Evolutionary conservation across 2,888 invertebrate species (phyloP).

Genomic region (Epistrophe eligans): DNA sequence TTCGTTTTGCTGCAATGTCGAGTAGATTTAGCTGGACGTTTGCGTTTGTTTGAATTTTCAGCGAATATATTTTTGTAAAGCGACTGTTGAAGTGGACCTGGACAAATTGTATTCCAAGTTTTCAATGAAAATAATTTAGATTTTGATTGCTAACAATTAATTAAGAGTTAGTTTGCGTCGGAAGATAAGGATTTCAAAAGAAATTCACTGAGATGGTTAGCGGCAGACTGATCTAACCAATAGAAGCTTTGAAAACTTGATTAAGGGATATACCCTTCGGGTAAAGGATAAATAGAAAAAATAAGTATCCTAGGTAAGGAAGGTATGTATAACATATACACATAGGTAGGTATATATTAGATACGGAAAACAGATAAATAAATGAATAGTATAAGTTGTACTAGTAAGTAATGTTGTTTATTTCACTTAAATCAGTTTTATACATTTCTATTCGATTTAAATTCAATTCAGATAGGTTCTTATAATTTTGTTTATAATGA

Average conservation of each 20-base stretch:
- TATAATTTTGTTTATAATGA: too few species aligned
- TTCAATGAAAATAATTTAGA: neutral
- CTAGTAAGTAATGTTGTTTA: too few species aligned
- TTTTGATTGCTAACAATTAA: neutral
- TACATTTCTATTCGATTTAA: too few species aligned
- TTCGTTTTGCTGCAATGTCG: neutral
- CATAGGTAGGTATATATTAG: too few species aligned
- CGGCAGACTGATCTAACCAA: neutral
- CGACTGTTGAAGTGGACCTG: neutral
- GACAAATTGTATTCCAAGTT: neutral
- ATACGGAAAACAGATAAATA: too few species aligned
- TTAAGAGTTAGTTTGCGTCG: neutral
- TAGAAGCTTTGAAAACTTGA: neutral
- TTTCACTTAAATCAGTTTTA: too few species aligned
- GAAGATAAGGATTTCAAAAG: neutral
- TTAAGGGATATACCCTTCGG: neutral
- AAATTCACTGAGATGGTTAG: neutral
- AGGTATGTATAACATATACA: too few species aligned
- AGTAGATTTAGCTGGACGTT: neutral
- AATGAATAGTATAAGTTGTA: too few species aligned
- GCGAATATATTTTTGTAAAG: neutral
- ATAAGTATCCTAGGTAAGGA: too few species aligned
- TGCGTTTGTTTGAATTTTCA: neutral
- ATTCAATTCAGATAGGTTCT: too few species aligned
- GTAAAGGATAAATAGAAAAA: too few species aligned